Base-by-base conservation (phyloP, 2,888 invertebrate genomes). In the Chamaedrilus cognettii region DNA sequence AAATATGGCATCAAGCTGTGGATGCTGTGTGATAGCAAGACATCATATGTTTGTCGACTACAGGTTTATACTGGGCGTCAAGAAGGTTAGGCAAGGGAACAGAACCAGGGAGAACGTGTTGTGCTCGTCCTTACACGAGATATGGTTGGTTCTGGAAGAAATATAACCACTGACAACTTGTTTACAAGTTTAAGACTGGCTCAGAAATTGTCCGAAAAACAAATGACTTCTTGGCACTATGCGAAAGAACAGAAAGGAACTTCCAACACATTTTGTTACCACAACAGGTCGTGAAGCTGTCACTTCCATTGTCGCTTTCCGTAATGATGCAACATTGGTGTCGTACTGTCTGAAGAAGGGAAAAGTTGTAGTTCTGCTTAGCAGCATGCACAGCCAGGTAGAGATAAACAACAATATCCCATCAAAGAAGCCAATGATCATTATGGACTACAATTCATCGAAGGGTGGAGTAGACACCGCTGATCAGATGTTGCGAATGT, bases 361-460 rank as follows among this genome's bases (percentile, higher is more conserved):
- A 28, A 60, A 60, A 42, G 42, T 35, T 23, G 60, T 60, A 23
- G n/a, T 26, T 11, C 49, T 60, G 35, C 42, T 60, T 19, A 35
- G n/a, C 23, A 60, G 23, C 11, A 23, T 60, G 60, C 60, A 60
- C 26, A 19, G 32, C n/a, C 15, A 15, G 34, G 3, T 32, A 15
- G 60, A 34, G 7, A 26, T 60, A 11, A 7, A 11, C 26, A 28
- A 34, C 7, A 49, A 15, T 11, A 19, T 23, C 19, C 30, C 7
- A 42, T n/a, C 7, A 23, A 60, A 28, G 49, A 60, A 60, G 28
- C 60, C 60, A n/a, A 7, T 23, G 23, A 60, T 60, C 23, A 60
- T 60, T 32, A 23, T 60, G 15, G 60, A 60, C 49, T 60, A 60
- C 49, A 60, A 60, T 35, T n/a, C 42, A 49, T 42, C 60, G 15